Evolutionary conservation across 2,888 invertebrate species (phyloP), one percentile per base, ranked within the genome.

Genomic region (Tetramorium bicarinatum): DNA sequence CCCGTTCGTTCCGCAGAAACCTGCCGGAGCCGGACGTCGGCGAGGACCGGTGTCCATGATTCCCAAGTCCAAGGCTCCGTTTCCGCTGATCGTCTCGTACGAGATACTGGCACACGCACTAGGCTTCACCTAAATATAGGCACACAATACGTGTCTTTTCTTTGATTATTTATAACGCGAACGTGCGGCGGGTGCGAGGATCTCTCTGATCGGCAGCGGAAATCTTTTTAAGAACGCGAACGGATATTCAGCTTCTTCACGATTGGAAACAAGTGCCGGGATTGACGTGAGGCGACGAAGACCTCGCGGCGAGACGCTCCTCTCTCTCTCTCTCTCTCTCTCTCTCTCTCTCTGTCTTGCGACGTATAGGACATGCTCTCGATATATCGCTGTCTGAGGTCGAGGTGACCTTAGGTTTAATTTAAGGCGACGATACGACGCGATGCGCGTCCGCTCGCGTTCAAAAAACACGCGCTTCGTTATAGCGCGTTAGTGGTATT

Each of bases 351-450:
- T 44, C 25, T 59, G 8, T 59, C 25, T 66, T 7, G 44, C 11
- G 34, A 15, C 13, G 56, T 72, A 72, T 79, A 72, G 47, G 56
- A 72, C 25, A 69, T 18, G 74, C 54, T 59, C 79, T 82, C 84
- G 86, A 85, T 86, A 85, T 86, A 84, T 85, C 88, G 81, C 76
- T 81, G 85, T 84, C 76, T 82, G 83, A 85, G 66, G 79, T 83
- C 85, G 83, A 71, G 85, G 81, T 85, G 89, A 88, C 87, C 87
- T 87, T 89, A 85, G 85, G 86, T 88, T 85, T 88, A 89, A 89
- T 86, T 89, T 87, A 87, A 89, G 82, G 82, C 88, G 76, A 75
- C 86, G 81, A 79, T 69, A 69, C 62, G 69, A 47, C 25, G 62
- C 44, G 66, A 56, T 47, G 77, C 34, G 56, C 49, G 59, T 49